phyloP scores from a whole-genome alignment of 2,797 vertebrate species.

The Rachycentron canadum region DNA sequence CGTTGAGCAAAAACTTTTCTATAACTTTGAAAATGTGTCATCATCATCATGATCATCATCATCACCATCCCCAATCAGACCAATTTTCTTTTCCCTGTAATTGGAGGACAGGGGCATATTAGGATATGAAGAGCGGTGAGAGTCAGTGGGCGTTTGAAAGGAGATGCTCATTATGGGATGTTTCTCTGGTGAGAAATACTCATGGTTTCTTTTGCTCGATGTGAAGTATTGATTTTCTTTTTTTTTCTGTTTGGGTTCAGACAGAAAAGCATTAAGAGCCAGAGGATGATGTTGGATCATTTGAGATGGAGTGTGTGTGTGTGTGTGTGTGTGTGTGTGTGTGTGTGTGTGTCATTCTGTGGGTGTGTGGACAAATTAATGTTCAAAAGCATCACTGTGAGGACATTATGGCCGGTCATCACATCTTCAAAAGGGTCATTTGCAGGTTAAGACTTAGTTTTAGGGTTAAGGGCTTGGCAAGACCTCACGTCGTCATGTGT shows the following conservation, averaged over 20 bases:
- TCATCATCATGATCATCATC: conserved; percentile 4
- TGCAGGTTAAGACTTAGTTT: neutral
- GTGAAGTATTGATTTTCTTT: conserved; percentile 54
- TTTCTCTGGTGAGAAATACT: conserved; percentile 45
- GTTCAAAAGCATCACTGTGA: too few relatives aligned
- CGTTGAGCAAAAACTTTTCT: neutral
- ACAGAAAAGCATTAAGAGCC: conserved; percentile 50
- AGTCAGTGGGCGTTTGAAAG: conserved; percentile 42
- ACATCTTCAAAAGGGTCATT: neutral
- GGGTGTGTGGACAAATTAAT: neutral
- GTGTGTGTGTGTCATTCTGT: neutral
- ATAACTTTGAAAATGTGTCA: neutral
- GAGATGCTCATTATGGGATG: conserved; percentile 62
- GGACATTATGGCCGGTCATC: neutral
- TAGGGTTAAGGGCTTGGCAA: neutral
- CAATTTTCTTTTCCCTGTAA: too few relatives aligned
- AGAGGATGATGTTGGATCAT: conserved; percentile 40
- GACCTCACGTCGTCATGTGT: neutral
- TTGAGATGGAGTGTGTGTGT: conserved; percentile 4
- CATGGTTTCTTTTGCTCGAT: conserved; percentile 29
- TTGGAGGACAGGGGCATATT: neutral
- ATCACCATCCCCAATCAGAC: too few relatives aligned
- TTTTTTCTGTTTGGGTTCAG: conserved; percentile 44
- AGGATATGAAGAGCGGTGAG: conserved; percentile 36
- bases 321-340: neutral